Percentiles rank a stretch among this genome's conserved stretches.
Evolutionary conservation across 2,888 invertebrate species (phyloP).

Genomic region (Acronicta psi): DNA sequence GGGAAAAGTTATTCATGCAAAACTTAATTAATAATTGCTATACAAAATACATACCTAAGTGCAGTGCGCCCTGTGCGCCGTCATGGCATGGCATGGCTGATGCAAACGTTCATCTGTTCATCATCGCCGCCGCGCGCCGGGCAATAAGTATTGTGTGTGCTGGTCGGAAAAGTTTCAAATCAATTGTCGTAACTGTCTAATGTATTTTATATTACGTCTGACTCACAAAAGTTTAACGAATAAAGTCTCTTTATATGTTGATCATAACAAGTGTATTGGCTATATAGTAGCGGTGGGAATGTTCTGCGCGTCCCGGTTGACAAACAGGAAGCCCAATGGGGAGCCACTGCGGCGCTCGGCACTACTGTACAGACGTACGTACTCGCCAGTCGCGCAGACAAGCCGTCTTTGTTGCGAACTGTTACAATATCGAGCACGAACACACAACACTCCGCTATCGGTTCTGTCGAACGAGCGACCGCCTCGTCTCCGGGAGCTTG

Average conservation of each 20-base stretch:
- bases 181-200: constrained; percentile 16
- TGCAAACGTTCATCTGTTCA: constrained; percentile 2
- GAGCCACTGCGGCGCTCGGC: neutral
- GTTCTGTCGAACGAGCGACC: constrained; percentile 4
- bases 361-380: neutral
- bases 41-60: no score
- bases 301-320: constrained; percentile 3
- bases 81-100: no score
- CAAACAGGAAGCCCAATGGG: constrained; percentile 20
- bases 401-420: constrained; percentile 3
- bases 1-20: no score
- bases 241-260: constrained; percentile 11
- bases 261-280: constrained; percentile 5
- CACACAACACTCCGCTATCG: constrained; percentile 6
- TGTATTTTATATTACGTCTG: constrained; percentile 15
- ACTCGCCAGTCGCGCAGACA: neutral
- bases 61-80: no score
- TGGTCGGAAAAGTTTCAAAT: constrained; percentile 12
- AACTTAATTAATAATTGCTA: no score
- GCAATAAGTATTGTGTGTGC: neutral
- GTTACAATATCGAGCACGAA: constrained; percentile 11
- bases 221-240: constrained; percentile 18
- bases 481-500: constrained; percentile 9
- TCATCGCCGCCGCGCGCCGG: neutral
- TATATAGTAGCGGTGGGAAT: constrained; percentile 9